Evolutionary conservation across 2,113 vertebrate species (phyloP).

Genomic region (Gobio gobio): DNA sequence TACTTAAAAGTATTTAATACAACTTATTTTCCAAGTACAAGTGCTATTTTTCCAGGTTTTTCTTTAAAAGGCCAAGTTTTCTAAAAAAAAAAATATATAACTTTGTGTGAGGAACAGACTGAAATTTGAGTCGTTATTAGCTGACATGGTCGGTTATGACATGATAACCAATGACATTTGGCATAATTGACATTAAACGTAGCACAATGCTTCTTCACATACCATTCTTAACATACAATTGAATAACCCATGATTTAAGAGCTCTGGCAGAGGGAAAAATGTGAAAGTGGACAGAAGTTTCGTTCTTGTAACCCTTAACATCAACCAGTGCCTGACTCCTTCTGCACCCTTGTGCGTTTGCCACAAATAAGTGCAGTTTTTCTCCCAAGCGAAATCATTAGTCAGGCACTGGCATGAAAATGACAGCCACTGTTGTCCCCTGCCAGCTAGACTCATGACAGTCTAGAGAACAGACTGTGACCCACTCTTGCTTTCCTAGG

Average conservation of each 20-base stretch:
- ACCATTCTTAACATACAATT: too few relatives aligned
- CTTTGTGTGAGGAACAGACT: background rate
- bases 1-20: background rate
- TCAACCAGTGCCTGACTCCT: constrained; percentile 2
- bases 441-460: constrained; percentile 31
- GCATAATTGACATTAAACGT: background rate
- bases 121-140: background rate
- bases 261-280: background rate
- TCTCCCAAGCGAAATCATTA: constrained; percentile 39
- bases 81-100: background rate
- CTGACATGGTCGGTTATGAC: background rate
- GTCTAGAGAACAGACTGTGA: constrained; percentile 15
- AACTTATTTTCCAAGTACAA: background rate
- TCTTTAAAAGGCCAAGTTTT: background rate
- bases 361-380: constrained; percentile 28
- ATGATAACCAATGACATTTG: background rate
- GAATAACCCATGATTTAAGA: background rate
- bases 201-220: background rate
- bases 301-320: background rate
- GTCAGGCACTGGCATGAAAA: constrained; percentile 37
- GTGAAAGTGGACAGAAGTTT: background rate
- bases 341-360: background rate
- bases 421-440: constrained; percentile 36
- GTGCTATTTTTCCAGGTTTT: background rate
- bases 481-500: constrained; percentile 24